Conservation (phyloP, 2,888 invertebrate species). For the Pilophorus perplexus region DNA sequence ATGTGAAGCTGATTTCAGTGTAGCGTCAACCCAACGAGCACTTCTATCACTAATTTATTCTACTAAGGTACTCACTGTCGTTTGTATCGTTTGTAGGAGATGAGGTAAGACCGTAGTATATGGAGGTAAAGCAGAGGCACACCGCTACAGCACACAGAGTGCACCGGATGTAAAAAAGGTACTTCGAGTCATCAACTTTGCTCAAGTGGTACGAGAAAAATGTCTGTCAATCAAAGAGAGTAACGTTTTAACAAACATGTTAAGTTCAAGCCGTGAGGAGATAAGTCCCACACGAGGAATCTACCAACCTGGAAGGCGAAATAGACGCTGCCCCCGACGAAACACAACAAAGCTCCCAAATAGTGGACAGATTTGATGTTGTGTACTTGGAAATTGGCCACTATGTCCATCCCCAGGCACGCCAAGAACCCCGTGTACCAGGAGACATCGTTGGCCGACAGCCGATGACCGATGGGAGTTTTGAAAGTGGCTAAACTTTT, state of each 20-base stretch:
- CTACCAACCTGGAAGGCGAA: slow-evolving; percentile 53
- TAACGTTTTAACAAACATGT: too few relatives aligned
- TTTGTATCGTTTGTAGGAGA: neutral
- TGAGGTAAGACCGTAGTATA: neutral
- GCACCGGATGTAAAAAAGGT: slow-evolving; percentile 38
- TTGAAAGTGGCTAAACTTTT: slow-evolving; percentile 48
- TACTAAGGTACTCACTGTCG: too few relatives aligned
- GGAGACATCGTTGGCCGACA: slow-evolving; percentile 52
- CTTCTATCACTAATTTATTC: too few relatives aligned
- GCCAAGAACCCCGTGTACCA: slow-evolving; percentile 56
- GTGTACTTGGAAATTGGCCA: slow-evolving; percentile 61
- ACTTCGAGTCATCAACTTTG: slow-evolving; percentile 40
- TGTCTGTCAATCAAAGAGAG: slow-evolving; percentile 36
- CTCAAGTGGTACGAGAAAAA: slow-evolving; percentile 45
- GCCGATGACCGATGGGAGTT: slow-evolving; percentile 32
- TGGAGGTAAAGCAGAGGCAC: slow-evolving; percentile 16
- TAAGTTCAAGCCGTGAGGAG: too few relatives aligned
- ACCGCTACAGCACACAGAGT: slow-evolving; percentile 36
- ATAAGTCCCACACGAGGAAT: too few relatives aligned
- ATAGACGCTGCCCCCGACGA: slow-evolving; percentile 57
- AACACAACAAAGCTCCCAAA: slow-evolving; percentile 60
- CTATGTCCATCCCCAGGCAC: slow-evolving; percentile 59
- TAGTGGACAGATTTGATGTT: slow-evolving; percentile 57
- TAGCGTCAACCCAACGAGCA: too few relatives aligned
- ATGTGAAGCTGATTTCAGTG: too few relatives aligned